These are phyloP conservation scores for Halichondria panicea DNA, from an alignment of 37 sponge, comb jelly and placozoan genomes.

Conservation along the genomic window DNA sequence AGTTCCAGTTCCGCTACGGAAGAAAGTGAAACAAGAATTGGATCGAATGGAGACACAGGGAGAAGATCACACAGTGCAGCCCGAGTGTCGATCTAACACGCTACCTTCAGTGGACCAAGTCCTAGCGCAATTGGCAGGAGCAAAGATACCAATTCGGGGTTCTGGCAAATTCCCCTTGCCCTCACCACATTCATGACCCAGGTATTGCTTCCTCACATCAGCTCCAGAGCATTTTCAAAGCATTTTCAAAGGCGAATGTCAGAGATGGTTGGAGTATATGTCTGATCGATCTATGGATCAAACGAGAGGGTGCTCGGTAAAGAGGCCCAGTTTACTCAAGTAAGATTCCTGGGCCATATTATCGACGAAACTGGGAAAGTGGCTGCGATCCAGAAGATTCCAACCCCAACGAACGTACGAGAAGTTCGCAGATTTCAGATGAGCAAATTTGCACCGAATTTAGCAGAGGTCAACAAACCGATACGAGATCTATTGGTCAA, in stretches of 20 bases:
- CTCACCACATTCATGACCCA: conserved; percentile 64
- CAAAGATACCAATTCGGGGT: conserved; percentile 43
- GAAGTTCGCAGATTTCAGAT: conserved; percentile 48
- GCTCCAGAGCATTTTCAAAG: conserved; percentile 12
- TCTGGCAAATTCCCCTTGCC: conserved; percentile 56
- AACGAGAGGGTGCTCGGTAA: conserved; percentile 14
- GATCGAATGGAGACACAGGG: conserved; percentile 31
- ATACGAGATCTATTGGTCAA: conserved; percentile 28
- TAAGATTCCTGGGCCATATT: conserved; percentile 31
- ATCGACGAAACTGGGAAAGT: conserved; percentile 11
- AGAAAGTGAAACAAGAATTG: conserved; percentile 29
- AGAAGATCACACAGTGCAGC: conserved; percentile 8
- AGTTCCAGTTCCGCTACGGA: conserved; percentile 35
- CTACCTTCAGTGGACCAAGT: conserved; percentile 49
- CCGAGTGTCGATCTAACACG: conserved; percentile 47
- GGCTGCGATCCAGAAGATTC: conserved; percentile 11
- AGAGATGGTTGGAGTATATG: conserved; percentile 12
- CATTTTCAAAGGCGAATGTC: conserved; percentile 36
- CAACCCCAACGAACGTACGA: conserved; percentile 11
- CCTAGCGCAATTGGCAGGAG: conserved; percentile 37
- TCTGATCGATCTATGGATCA: conserved; percentile 19
- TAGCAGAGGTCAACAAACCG: conserved; percentile 30
- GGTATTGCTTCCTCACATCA: conserved; percentile 30
- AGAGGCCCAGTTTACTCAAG: not conserved
- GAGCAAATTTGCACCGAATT: conserved; percentile 25